Conservation (phyloP, 2,888 invertebrate species). For the Andrena bicolor region DNA sequence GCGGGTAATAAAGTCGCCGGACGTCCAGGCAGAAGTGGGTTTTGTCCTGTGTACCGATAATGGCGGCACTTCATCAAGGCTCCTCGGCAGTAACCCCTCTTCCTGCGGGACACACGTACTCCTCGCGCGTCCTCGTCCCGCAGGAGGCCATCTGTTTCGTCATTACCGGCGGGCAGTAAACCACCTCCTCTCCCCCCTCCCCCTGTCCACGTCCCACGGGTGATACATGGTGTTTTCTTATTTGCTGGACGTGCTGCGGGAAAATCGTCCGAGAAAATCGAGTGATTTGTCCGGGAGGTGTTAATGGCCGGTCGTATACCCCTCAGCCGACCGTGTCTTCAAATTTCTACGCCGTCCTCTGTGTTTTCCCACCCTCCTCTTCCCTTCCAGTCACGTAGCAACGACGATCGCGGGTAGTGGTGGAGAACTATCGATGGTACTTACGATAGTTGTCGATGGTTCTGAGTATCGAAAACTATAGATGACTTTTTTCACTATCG, state of each 20-base stretch:
- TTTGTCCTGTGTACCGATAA: slow-evolving; percentile 84
- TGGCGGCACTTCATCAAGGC: slow-evolving; percentile 84
- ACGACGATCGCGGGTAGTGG: neutral
- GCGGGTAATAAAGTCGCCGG: slow-evolving; percentile 84
- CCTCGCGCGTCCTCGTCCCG: slow-evolving; percentile 71
- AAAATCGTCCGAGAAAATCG: slow-evolving; percentile 85
- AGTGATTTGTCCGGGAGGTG: slow-evolving; percentile 85
- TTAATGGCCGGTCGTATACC: slow-evolving; percentile 77
- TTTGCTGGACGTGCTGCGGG: slow-evolving; percentile 84
- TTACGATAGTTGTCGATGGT: too few species aligned
- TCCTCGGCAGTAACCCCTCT: slow-evolving; percentile 71
- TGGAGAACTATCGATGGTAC: too few species aligned
- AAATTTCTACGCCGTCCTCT: slow-evolving; percentile 8
- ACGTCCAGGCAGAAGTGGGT: slow-evolving; percentile 78
- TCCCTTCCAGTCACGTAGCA: slow-evolving; percentile 18
- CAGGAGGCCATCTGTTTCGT: slow-evolving; percentile 84
- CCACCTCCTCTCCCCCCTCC: slow-evolving; percentile 77
- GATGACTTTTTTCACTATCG: too few species aligned
- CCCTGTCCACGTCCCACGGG: slow-evolving; percentile 82
- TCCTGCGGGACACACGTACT: slow-evolving; percentile 79
- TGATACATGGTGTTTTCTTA: slow-evolving; percentile 85
- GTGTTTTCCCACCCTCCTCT: neutral
- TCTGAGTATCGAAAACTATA: too few species aligned
- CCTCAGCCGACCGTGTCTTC: slow-evolving; percentile 28
- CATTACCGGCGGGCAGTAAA: slow-evolving; percentile 84